These are phyloP conservation scores for Enoplosus armatus DNA, from an alignment of 2,797 vertebrate species.

Conservation along the genomic window DNA sequence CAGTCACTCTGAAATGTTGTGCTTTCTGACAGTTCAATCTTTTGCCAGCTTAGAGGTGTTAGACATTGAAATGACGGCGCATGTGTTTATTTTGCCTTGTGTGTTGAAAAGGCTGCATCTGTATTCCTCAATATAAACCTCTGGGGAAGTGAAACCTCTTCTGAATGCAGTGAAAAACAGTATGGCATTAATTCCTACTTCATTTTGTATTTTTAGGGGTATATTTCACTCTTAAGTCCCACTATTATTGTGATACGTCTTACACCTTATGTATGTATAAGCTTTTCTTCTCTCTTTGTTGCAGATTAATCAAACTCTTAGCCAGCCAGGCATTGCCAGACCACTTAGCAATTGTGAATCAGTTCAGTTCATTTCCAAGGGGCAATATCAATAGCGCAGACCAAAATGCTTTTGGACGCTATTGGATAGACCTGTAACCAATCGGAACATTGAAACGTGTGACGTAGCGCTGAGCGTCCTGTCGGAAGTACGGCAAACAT, in stretches of 20 bases:
- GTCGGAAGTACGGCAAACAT: no score
- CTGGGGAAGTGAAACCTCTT: not conserved
- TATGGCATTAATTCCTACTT: not conserved
- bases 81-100: not conserved
- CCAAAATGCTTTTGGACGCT: no score
- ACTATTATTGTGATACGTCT: not conserved
- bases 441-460: no score
- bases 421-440: no score
- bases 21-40: not conserved
- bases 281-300: not conserved
- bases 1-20: not conserved
- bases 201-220: not conserved
- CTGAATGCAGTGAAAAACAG: not conserved
- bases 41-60: not conserved
- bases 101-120: not conserved
- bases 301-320: not conserved
- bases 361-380: no score
- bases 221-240: not conserved
- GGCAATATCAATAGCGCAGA: no score
- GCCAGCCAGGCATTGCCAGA: no score
- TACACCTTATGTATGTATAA: not conserved
- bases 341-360: no score
- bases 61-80: slow-evolving; percentile 2
- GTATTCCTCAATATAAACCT: not conserved
- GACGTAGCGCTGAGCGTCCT: no score